Conservation (phyloP, 2,888 invertebrate species). For the Bhutanitis thaidina region DNA sequence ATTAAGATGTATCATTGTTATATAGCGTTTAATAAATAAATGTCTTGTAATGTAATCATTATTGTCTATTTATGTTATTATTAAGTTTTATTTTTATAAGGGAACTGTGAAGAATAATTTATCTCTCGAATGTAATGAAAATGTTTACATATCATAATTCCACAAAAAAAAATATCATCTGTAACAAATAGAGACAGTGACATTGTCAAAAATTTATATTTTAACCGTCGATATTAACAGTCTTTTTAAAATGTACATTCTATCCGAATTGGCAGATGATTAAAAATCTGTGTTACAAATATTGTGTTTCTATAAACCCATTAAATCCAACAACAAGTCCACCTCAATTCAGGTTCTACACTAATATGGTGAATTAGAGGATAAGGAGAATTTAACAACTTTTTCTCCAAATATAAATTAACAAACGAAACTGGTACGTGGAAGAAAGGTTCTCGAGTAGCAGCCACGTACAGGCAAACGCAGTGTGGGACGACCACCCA, state of each 20-base stretch:
- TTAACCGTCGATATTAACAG: slow-evolving; percentile 1
- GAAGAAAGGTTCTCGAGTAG: too few relatives aligned
- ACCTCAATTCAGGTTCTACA: too few relatives aligned
- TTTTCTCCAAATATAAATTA: too few relatives aligned
- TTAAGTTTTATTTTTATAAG: slow-evolving; percentile 10
- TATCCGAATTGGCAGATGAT: slow-evolving; percentile 4
- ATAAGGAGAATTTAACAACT: too few relatives aligned
- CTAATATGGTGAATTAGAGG: too few relatives aligned
- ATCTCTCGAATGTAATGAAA: slow-evolving; percentile 1
- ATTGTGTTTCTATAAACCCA: slow-evolving; percentile 12
- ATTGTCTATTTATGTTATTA: background rate
- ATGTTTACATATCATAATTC: slow-evolving; percentile 12
- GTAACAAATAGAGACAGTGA: background rate
- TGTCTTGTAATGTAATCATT: background rate
- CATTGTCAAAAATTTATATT: background rate
- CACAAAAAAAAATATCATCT: background rate
- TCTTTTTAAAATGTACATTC: slow-evolving; percentile 4
- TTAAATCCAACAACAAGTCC: too few relatives aligned
- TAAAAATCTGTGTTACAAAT: slow-evolving; percentile 15
- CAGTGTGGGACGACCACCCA: too few relatives aligned
- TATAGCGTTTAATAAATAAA: slow-evolving; percentile 2
- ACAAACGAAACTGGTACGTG: too few relatives aligned
- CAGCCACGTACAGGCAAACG: too few relatives aligned
- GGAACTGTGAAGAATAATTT: background rate
- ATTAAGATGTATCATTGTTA: slow-evolving; percentile 17